phyloP scores from a whole-genome alignment of 2,888 invertebrate genomes.

The Mythimna ferrago region DNA sequence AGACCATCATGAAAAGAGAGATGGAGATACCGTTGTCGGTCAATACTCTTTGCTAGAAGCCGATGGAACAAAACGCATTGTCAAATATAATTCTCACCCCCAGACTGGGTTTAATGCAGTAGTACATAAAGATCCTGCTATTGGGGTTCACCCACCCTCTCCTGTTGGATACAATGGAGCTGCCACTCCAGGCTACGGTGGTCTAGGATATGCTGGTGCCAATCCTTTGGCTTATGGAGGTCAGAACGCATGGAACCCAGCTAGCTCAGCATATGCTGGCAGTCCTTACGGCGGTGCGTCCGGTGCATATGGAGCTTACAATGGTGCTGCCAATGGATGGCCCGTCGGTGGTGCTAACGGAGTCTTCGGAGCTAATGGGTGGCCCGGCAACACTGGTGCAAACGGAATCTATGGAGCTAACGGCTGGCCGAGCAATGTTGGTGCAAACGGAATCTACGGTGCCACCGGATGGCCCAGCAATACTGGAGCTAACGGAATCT shows the following conservation, averaged over 20 bases:
- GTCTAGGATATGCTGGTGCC: constrained; percentile 73
- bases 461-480: constrained; percentile 22
- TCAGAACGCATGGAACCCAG: constrained; percentile 48
- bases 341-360: neutral
- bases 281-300: constrained; percentile 9
- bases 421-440: constrained; percentile 15
- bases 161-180: constrained; percentile 84
- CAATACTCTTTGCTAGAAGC: constrained; percentile 87
- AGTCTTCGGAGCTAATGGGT: constrained; percentile 19
- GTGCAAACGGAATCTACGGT: constrained; percentile 7
- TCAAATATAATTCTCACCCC: constrained; percentile 87
- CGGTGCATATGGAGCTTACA: constrained; percentile 33
- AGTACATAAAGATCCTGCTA: constrained; percentile 77
- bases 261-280: constrained; percentile 6
- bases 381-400: constrained; percentile 16
- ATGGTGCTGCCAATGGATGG: constrained; percentile 6
- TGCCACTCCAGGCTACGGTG: constrained; percentile 59
- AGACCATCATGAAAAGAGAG: constrained; percentile 90
- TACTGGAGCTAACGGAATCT: constrained; percentile 23
- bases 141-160: constrained; percentile 62
- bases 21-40: constrained; percentile 91
- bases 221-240: constrained; percentile 56
- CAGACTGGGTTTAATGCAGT: constrained; percentile 80
- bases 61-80: constrained; percentile 90
- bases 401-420: constrained; percentile 11